Conservation (phyloP, 2,888 invertebrate genomes). For the Ichneumon xanthorius region DNA sequence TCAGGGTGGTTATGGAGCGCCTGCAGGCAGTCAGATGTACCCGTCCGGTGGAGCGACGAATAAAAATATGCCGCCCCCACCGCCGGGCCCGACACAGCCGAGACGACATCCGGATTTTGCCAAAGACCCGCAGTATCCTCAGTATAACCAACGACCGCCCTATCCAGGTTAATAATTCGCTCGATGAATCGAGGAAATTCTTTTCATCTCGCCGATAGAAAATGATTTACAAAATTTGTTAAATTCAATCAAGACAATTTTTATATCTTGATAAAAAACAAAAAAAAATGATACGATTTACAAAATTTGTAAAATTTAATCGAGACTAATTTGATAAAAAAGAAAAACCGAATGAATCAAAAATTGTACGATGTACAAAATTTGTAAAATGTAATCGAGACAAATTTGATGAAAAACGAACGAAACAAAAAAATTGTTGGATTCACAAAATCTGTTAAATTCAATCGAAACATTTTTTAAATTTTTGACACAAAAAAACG, state of each 20-base stretch:
- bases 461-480: too few relatives aligned
- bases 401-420: background rate
- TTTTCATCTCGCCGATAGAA: too few relatives aligned
- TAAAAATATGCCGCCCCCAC: slow-evolving; percentile 88
- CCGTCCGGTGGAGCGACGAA: slow-evolving; percentile 84
- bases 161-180: slow-evolving; percentile 86
- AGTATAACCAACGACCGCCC: slow-evolving; percentile 89
- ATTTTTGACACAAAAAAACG: too few relatives aligned
- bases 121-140: slow-evolving; percentile 90
- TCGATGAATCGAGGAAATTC: background rate
- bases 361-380: too few relatives aligned
- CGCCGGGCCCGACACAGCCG: slow-evolving; percentile 87
- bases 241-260: too few relatives aligned
- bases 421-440: slow-evolving; percentile 7
- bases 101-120: slow-evolving; percentile 93
- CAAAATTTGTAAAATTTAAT: background rate
- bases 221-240: too few relatives aligned
- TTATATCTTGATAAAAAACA: background rate
- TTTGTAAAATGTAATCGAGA: too few relatives aligned
- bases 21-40: slow-evolving; percentile 85
- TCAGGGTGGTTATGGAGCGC: slow-evolving; percentile 81
- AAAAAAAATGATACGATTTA: slow-evolving; percentile 30
- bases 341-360: too few relatives aligned
- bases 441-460: slow-evolving; percentile 1
- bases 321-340: too few relatives aligned